Percentiles rank a stretch among this genome's conserved stretches.
These are phyloP conservation scores for Petrolisthes cinctipes DNA, from an alignment of 2,888 invertebrate species.

Conservation along the genomic window DNA sequence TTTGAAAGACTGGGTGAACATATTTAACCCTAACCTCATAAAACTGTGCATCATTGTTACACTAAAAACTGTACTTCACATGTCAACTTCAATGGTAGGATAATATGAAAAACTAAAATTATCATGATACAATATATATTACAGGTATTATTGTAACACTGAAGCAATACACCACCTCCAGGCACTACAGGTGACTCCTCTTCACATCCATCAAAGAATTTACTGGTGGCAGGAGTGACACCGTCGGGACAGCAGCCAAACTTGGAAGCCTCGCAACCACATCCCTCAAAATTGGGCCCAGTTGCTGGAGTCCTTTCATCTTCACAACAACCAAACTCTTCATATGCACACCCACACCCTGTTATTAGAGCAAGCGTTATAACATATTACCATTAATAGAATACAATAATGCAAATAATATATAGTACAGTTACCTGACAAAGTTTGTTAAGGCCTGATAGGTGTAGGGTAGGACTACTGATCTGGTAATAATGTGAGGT, in stretches of 20 bases:
- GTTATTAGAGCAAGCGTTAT: background rate
- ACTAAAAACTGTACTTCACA: no score
- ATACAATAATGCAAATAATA: background rate
- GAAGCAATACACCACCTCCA: conserved; percentile 73
- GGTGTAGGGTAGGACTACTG: no score
- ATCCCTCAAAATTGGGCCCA: conserved; percentile 85
- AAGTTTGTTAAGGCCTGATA: no score
- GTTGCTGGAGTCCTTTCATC: conserved; percentile 85
- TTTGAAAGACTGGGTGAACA: no score
- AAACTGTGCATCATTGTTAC: no score
- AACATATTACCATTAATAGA: background rate
- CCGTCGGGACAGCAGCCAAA: conserved; percentile 94
- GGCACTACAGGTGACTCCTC: conserved; percentile 74
- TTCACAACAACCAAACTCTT: conserved; percentile 86
- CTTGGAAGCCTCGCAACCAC: conserved; percentile 85
- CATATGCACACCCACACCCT: conserved; percentile 85
- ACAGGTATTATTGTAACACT: no score
- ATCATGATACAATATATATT: no score
- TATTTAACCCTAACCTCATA: no score
- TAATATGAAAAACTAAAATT: no score
- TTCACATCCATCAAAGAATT: conserved; percentile 86
- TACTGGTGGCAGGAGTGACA: conserved; percentile 81
- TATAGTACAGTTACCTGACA: no score
- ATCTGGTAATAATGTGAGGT: no score
- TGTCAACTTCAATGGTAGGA: no score